Evolutionary conservation across 2,797 vertebrate genomes (phyloP).

Genomic region (Dipus sagitta): DNA sequence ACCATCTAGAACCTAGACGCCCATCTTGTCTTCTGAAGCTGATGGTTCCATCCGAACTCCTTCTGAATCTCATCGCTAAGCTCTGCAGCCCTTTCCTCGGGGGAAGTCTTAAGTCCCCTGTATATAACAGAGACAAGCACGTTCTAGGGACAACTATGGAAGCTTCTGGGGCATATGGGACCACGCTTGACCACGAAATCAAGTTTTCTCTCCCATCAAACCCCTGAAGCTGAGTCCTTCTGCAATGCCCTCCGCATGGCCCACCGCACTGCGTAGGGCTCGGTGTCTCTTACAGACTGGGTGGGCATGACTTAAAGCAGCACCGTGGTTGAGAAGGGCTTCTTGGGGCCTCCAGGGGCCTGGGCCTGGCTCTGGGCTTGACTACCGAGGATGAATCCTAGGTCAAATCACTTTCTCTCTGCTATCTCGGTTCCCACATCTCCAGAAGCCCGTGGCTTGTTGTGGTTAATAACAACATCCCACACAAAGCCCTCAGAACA

Average conservation of each 20-base stretch:
- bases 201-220: not conserved
- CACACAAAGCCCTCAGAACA: no score
- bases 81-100: not conserved
- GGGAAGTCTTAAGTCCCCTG: no score
- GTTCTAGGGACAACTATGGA: not conserved
- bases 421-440: no score
- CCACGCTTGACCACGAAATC: not conserved
- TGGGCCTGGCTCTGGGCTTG: no score
- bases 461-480: no score
- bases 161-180: not conserved
- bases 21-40: not conserved
- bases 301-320: not conserved
- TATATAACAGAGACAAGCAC: not conserved
- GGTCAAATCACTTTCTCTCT: no score
- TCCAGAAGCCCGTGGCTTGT: no score
- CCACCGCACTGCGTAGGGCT: not conserved
- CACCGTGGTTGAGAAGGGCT: not conserved
- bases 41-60: accelerated
- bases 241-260: not conserved
- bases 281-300: not conserved
- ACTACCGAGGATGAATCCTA: no score
- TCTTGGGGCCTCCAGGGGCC: not conserved
- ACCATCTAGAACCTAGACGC: not conserved
- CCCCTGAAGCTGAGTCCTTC: not conserved
- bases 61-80: not conserved